Evolutionary conservation across 2,888 invertebrate genomes (phyloP).

Genomic region (Xylota sylvarum): DNA sequence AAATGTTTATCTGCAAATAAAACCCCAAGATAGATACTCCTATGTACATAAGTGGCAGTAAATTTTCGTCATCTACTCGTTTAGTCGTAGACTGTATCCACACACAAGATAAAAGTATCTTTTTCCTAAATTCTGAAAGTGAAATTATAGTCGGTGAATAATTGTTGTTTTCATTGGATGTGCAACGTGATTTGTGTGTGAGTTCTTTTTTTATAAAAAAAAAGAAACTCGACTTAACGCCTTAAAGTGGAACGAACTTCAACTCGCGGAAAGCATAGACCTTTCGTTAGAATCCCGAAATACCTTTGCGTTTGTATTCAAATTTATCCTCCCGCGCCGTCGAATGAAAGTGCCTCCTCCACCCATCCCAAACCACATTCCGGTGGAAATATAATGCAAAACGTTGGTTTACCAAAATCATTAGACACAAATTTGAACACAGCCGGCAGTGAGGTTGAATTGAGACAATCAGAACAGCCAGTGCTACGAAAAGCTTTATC

Average conservation of each 20-base stretch:
- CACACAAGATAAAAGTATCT: constrained; percentile 28
- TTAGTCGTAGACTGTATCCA: constrained; percentile 5
- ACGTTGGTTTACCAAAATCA: constrained; percentile 79
- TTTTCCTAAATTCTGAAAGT: background rate
- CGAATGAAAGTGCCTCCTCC: constrained; percentile 43
- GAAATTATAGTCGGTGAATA: constrained; percentile 7
- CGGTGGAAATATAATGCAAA: constrained; percentile 82
- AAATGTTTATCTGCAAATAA: constrained; percentile 21
- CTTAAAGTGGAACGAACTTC: constrained; percentile 37
- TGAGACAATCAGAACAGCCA: constrained; percentile 58
- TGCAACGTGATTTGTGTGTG: background rate
- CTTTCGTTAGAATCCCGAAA: constrained; percentile 27
- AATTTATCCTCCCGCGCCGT: constrained; percentile 35
- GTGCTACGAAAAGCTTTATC: constrained; percentile 67
- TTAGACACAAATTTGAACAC: constrained; percentile 68
- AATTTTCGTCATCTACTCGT: constrained; percentile 7
- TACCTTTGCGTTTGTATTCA: constrained; percentile 46
- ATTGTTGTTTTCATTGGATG: background rate
- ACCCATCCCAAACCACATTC: constrained; percentile 26
- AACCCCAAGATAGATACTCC: constrained; percentile 22
- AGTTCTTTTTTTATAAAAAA: background rate
- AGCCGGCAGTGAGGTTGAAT: constrained; percentile 62
- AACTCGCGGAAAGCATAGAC: constrained; percentile 4
- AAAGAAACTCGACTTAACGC: constrained; percentile 7
- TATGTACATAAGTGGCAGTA: constrained; percentile 38